Percentiles rank a stretch among this genome's conserved stretches.
These are phyloP conservation scores for Gibbula magus DNA, from an alignment of 2,888 invertebrate genomes.

Conservation along the genomic window DNA sequence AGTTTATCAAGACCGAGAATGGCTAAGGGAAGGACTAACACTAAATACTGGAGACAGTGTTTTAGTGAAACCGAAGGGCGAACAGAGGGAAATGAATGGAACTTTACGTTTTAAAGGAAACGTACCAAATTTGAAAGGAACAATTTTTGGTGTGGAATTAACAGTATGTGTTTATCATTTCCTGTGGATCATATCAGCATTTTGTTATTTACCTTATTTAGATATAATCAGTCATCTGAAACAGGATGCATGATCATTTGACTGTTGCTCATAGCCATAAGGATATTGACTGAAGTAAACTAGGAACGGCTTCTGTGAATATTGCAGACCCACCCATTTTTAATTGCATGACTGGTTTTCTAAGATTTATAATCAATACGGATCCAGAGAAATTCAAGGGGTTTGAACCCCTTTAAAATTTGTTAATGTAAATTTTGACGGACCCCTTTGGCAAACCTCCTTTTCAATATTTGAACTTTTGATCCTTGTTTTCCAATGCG, in stretches of 20 bases:
- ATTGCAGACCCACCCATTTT: background rate
- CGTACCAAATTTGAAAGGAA: conserved; percentile 57
- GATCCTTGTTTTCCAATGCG: too few relatives aligned
- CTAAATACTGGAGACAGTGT: conserved; percentile 57
- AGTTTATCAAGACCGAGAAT: conserved; percentile 56
- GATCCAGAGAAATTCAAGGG: too few relatives aligned
- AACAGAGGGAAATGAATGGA: conserved; percentile 54
- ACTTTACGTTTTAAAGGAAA: conserved; percentile 59
- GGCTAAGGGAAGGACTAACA: conserved; percentile 59
- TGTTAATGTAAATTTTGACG: too few relatives aligned
- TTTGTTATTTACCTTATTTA: background rate
- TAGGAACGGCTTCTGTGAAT: background rate
- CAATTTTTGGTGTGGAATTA: conserved; percentile 67
- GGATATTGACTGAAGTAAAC: background rate
- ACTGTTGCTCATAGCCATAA: background rate
- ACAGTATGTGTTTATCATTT: conserved; percentile 47
- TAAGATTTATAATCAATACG: background rate
- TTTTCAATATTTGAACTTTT: too few relatives aligned
- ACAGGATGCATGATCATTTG: background rate
- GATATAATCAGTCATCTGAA: background rate
- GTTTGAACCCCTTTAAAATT: too few relatives aligned
- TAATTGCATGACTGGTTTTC: background rate
- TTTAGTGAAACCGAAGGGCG: conserved; percentile 59
- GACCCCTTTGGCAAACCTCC: too few relatives aligned
- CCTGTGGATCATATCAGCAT: background rate